phyloP scores from a whole-genome alignment of 2,797 vertebrate species.

The Tenualosa thibaudeaui region DNA sequence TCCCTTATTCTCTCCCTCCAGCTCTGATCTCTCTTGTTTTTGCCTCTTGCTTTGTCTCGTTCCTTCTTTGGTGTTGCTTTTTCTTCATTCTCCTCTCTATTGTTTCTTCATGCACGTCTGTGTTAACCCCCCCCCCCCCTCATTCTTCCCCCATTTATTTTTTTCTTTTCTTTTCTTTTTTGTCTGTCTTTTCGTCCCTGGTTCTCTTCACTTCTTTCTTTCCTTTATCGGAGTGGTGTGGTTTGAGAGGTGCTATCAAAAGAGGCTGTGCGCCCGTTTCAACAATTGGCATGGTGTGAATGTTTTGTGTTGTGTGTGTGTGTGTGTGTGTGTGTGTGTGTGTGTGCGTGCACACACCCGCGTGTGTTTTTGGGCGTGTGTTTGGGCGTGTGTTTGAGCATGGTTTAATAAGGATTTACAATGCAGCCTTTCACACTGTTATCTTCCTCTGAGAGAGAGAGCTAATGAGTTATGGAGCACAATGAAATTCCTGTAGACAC shows the following conservation, averaged over 20 bases:
- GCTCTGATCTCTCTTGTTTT: constrained; percentile 14
- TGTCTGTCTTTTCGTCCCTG: neutral
- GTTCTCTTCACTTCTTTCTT: neutral
- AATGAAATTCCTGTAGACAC: constrained; percentile 23
- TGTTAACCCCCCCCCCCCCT: neutral
- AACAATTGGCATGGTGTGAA: neutral
- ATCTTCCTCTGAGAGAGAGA: constrained; percentile 37
- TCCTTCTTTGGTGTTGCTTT: neutral
- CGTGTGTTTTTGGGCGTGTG: constrained; percentile 27
- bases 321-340: constrained; percentile 26
- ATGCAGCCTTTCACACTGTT: constrained; percentile 35
- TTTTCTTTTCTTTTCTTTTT: neutral
- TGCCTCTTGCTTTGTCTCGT: constrained; percentile 7
- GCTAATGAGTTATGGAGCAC: constrained; percentile 38
- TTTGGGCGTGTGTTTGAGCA: constrained; percentile 24
- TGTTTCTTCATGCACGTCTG: constrained; percentile 2
- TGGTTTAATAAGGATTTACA: constrained; percentile 32
- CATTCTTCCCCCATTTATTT: neutral
- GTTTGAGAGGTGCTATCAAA: constrained; percentile 5
- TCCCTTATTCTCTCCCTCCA: neutral
- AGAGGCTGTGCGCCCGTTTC: neutral
- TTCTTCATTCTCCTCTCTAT: neutral
- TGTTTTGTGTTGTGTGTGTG: constrained; percentile 24
- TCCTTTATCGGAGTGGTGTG: constrained; percentile 6
- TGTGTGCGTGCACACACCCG: too few relatives aligned